Evolutionary conservation across 2,888 invertebrate genomes (phyloP).

Genomic region (Plusia festucae): DNA sequence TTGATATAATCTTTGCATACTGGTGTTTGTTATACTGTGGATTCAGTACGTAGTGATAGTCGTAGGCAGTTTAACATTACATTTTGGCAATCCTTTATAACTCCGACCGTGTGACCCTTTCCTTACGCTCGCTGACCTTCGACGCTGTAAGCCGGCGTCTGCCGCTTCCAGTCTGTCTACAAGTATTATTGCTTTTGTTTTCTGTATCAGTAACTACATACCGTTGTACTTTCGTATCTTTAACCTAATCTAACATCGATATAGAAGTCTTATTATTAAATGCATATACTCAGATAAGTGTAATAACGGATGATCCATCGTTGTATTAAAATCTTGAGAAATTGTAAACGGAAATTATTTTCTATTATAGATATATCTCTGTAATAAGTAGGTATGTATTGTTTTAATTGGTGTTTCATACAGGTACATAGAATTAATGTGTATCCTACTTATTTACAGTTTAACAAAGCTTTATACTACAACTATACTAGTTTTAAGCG

Average conservation of each 20-base stretch:
- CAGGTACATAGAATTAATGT: slow-evolving; percentile 48
- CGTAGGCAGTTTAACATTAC: slow-evolving; percentile 58
- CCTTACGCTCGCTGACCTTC: slow-evolving; percentile 33
- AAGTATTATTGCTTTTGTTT: slow-evolving; percentile 50
- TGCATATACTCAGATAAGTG: slow-evolving; percentile 16
- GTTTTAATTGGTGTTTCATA: slow-evolving; percentile 42
- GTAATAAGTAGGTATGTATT: slow-evolving; percentile 43
- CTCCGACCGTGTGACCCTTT: slow-evolving; percentile 31
- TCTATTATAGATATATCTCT: slow-evolving; percentile 20
- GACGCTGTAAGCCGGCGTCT: slow-evolving; percentile 7
- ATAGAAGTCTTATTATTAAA: slow-evolving; percentile 37
- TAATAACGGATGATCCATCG: slow-evolving; percentile 20
- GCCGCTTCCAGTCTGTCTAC: slow-evolving; percentile 32
- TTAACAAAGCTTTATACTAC: slow-evolving; percentile 30
- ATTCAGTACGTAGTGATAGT: slow-evolving; percentile 46
- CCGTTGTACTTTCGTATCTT: slow-evolving; percentile 50
- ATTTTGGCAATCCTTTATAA: slow-evolving; percentile 42
- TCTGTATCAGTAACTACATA: slow-evolving; percentile 48
- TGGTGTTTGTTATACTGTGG: slow-evolving; percentile 44
- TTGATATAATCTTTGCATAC: slow-evolving; percentile 51
- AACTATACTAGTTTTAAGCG: slow-evolving; percentile 34
- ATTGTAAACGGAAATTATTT: slow-evolving; percentile 21
- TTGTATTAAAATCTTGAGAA: slow-evolving; percentile 30
- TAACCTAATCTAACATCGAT: slow-evolving; percentile 45
- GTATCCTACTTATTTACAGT: slow-evolving; percentile 50